Base-by-base conservation (phyloP, 1,140 invertebrate species). In the Drosophila gunungcola region DNA sequence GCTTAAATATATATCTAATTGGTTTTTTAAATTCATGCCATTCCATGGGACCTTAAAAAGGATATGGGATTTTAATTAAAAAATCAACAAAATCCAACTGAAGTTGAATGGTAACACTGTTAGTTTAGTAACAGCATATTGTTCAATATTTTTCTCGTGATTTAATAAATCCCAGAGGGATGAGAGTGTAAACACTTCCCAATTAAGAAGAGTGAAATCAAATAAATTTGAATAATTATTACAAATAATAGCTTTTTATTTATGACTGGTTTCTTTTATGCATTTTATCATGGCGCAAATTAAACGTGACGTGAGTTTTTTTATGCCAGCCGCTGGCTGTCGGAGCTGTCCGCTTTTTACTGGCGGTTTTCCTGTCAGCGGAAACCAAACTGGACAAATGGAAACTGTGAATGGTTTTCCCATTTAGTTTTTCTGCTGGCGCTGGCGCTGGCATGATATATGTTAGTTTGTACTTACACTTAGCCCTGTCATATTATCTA, bases 171-270 rank as follows among this genome's bases (percentile, higher is more conserved):
- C 43, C 16, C 27, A 58, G 12, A 54, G 52, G n/a, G 16, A 16
- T 5, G 46, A 42, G n/a, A 53, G 39, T 29, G 53, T 39, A 69
- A 54, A 49, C 43, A 54, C 48, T 55, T 74, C 52, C 57, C 52
- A 61, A 45, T 62, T 45, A 58, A 46, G 52, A 25, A 48, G 54
- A 60, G 54, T 78, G 64, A 56, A 57, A 84, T 53, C 57, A 73
- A 73, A 76, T 70, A 72, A 81, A 76, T 72, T 70, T 76, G 36
- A 80, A 77, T 76, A 76, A 76, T 81, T 76, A 72, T 65, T 64
- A 61, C 51, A 78, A 81, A 82, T 82, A 82, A 82, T 70, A 53
- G 46, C 25, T 36, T 69, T 72, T 80, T 60, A 62, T 80, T 83
- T 75, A 78, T 81, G 61, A 38, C 45, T 32, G 11, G 7, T 64